Conservation (phyloP, 2,113 vertebrate genomes). For the Myanophis thanlyinensis region DNA sequence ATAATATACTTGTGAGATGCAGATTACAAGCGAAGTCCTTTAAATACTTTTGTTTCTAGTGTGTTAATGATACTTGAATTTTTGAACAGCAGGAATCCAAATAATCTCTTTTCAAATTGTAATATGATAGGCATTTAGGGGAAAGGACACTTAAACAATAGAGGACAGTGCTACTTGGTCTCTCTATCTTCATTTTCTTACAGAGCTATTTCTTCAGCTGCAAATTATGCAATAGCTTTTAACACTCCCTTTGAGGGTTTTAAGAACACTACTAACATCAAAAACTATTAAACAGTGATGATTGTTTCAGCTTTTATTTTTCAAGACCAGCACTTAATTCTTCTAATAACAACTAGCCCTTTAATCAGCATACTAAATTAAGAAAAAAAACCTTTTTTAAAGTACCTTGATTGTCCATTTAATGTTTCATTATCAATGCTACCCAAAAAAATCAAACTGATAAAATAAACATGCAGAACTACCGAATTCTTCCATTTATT, state of each 20-base stretch:
- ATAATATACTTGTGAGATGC: not conserved
- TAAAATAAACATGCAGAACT: constrained; percentile 40
- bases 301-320: constrained; percentile 55
- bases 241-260: constrained; percentile 52
- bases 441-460: constrained; percentile 14
- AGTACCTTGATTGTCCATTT: constrained; percentile 50
- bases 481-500: constrained; percentile 35
- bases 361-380: constrained; percentile 37
- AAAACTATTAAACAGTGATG: constrained; percentile 46
- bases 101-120: constrained; percentile 50
- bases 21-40: not conserved
- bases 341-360: constrained; percentile 41
- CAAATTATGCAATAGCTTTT: constrained; percentile 61
- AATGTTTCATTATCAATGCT: constrained; percentile 27
- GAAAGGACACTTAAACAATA: constrained; percentile 26
- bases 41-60: constrained; percentile 2
- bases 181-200: constrained; percentile 41
- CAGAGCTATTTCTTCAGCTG: constrained; percentile 32
- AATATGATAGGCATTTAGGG: constrained; percentile 47
- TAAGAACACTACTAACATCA: constrained; percentile 41
- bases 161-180: constrained; percentile 1
- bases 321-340: constrained; percentile 44
- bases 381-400: constrained; percentile 49
- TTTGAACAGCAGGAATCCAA: constrained; percentile 46
- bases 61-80: constrained; percentile 36